Evolutionary conservation across 2,888 invertebrate genomes (phyloP).

Genomic region (Pheosia gnoma): DNA sequence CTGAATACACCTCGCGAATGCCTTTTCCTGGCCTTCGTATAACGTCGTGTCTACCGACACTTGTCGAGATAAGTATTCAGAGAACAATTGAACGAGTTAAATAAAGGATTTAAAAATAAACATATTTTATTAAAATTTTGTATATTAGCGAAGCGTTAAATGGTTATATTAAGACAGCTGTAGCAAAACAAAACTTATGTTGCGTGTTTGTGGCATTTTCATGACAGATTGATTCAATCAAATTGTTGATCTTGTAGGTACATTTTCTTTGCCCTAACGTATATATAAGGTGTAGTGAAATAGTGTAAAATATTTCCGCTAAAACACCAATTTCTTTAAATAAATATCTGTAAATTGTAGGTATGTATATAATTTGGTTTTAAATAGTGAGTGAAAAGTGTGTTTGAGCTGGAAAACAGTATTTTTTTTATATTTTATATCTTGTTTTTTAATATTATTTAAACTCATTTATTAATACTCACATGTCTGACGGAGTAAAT

Average conservation of each 20-base stretch:
- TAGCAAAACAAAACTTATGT: neutral
- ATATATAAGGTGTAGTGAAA: too few relatives aligned
- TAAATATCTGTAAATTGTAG: too few relatives aligned
- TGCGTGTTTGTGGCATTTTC: neutral
- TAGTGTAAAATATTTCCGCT: too few relatives aligned
- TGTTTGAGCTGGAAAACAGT: too few relatives aligned
- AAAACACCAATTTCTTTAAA: too few relatives aligned
- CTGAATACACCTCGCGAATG: neutral
- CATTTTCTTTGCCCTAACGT: too few relatives aligned
- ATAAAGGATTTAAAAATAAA: conserved; percentile 1
- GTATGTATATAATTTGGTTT: too few relatives aligned
- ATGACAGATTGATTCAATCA: neutral
- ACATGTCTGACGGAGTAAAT: too few relatives aligned
- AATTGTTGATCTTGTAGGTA: neutral
- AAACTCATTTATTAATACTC: too few relatives aligned
- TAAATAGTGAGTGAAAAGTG: too few relatives aligned
- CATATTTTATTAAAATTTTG: neutral
- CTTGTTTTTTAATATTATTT: too few relatives aligned
- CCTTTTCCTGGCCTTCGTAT: neutral
- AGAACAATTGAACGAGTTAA: neutral
- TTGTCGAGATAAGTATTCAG: neutral
- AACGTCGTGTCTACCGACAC: neutral
- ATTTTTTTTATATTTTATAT: too few relatives aligned
- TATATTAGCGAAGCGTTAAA: neutral
- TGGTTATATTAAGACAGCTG: conserved; percentile 8